phyloP scores from a whole-genome alignment of 2,888 invertebrate genomes.

The Parochlus steinenii region DNA sequence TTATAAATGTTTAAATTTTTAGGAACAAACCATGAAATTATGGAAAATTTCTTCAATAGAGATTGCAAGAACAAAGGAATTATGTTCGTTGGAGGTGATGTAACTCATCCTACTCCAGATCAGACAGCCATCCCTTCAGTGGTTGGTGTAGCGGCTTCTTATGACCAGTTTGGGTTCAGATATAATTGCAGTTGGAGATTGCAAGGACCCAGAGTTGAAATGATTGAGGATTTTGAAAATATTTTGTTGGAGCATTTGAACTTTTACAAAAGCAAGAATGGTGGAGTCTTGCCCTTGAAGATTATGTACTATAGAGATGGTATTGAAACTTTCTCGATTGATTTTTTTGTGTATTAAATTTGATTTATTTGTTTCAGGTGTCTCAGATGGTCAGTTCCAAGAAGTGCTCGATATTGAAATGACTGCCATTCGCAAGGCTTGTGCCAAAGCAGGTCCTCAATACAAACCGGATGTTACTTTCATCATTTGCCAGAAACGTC shows the following conservation, averaged over 20 bases:
- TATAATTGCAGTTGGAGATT: conserved; percentile 63
- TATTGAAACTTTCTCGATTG: too few species aligned
- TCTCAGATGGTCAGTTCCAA: conserved; percentile 70
- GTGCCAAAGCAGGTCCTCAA: conserved; percentile 27
- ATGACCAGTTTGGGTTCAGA: conserved; percentile 44
- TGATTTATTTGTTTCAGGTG: too few species aligned
- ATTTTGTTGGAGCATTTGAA: conserved; percentile 49
- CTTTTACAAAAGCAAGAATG: conserved; percentile 35
- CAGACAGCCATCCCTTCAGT: conserved; percentile 39
- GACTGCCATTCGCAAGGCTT: conserved; percentile 52
- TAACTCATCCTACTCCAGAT: conserved; percentile 79
- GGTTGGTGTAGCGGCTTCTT: conserved; percentile 59
- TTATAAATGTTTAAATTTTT: too few species aligned
- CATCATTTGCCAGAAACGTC: conserved; percentile 89
- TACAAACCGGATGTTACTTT: conserved; percentile 72
- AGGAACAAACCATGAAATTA: conserved; percentile 53
- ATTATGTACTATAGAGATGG: conserved; percentile 74
- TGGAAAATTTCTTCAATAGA: conserved; percentile 5
- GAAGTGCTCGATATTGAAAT: conserved; percentile 38
- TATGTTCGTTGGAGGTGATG: conserved; percentile 74
- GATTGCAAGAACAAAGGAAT: conserved; percentile 11
- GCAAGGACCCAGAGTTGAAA: conserved; percentile 56
- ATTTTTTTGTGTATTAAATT: neutral
- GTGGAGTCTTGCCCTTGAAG: conserved; percentile 27
- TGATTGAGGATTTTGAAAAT: conserved; percentile 52